These are phyloP conservation scores for Eurosta solidaginis DNA, from an alignment of 1,140 invertebrate genomes.

Conservation along the genomic window DNA sequence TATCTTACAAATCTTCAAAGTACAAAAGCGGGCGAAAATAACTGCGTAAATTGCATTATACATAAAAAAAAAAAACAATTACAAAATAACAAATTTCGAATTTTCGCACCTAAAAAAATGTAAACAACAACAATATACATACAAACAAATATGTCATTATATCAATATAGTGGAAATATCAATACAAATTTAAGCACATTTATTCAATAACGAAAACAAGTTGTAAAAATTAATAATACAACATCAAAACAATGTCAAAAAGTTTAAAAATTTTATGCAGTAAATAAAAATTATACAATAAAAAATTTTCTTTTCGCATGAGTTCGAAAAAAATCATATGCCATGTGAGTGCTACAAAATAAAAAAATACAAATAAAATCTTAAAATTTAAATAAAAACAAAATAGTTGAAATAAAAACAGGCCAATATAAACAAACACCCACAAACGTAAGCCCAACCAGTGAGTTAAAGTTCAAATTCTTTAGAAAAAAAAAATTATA, in stretches of 20 bases:
- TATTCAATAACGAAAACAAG: too few species aligned
- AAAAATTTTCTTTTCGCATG: too few species aligned
- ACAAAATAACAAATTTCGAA: background rate
- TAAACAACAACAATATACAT: background rate
- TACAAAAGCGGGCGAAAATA: background rate
- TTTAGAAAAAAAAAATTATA: background rate
- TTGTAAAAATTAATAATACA: too few species aligned
- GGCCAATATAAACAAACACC: background rate
- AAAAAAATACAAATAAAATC: background rate
- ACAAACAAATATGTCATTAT: too few species aligned
- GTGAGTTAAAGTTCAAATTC: constrained; percentile 30
- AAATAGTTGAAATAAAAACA: background rate
- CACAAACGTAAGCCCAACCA: background rate
- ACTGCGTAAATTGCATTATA: background rate
- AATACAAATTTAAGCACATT: too few species aligned
- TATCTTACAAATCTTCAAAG: constrained; percentile 22
- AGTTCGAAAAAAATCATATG: too few species aligned
- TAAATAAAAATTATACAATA: too few species aligned
- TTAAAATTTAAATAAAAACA: background rate
- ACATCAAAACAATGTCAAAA: too few species aligned
- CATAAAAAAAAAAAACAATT: background rate
- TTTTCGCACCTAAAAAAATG: background rate
- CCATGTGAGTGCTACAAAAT: too few species aligned
- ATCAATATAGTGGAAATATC: background rate
- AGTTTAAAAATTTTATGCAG: too few species aligned